Conservation (phyloP, 2,113 vertebrate species). For the Pterocles burchelli region DNA sequence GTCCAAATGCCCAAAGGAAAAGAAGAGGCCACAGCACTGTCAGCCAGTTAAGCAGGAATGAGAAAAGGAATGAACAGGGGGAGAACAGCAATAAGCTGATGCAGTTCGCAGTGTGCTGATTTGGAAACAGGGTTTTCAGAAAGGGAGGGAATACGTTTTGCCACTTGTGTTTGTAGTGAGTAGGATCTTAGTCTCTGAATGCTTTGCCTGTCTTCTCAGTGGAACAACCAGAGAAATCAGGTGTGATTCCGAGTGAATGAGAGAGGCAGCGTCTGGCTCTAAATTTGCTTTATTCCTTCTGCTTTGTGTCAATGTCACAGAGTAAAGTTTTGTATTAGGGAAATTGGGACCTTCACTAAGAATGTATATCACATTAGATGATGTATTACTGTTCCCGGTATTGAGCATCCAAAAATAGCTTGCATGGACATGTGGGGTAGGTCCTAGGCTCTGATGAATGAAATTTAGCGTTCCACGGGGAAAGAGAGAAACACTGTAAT, state of each 20-base stretch:
- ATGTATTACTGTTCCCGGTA: neutral
- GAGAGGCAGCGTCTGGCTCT: neutral
- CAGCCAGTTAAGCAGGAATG: neutral
- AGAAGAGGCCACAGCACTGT: neutral
- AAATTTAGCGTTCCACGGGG: slow-evolving; percentile 7
- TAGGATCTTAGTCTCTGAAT: neutral
- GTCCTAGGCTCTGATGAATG: neutral
- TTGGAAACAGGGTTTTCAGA: neutral
- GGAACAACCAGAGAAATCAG: neutral
- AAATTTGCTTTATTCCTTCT: neutral
- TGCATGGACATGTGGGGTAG: neutral
- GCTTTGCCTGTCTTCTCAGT: neutral
- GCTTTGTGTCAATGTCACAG: slow-evolving; percentile 5
- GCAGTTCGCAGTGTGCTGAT: neutral
- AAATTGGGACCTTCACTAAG: slow-evolving; percentile 3
- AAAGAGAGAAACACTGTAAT: slow-evolving; percentile 30
- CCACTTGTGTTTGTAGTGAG: neutral
- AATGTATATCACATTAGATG: neutral
- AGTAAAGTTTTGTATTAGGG: slow-evolving; percentile 21
- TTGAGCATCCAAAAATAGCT: neutral
- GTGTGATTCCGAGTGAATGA: neutral
- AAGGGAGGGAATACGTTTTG: neutral
- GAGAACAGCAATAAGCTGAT: neutral
- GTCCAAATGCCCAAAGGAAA: neutral
- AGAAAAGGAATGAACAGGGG: neutral